These are phyloP conservation scores for Lutjanus erythropterus DNA, from an alignment of 2,113 vertebrate species.

Conservation along the genomic window DNA sequence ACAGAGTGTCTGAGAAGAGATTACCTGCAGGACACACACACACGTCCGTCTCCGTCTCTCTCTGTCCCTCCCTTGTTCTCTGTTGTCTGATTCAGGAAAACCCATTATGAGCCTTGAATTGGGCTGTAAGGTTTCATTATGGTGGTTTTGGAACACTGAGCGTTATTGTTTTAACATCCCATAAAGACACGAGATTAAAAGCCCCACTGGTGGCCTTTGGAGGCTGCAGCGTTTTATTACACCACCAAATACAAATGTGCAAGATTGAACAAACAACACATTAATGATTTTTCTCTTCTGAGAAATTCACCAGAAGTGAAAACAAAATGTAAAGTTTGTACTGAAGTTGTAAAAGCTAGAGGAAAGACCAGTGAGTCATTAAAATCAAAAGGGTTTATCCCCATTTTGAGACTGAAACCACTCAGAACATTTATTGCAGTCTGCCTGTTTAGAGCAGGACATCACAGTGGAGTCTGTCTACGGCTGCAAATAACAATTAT, in stretches of 20 bases:
- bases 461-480: too few relatives aligned
- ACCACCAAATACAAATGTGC: neutral
- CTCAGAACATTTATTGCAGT: neutral
- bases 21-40: constrained; percentile 8
- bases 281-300: neutral
- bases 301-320: neutral
- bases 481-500: too few relatives aligned
- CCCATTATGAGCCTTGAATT: neutral
- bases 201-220: neutral
- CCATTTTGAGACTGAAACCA: neutral
- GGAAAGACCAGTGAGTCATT: neutral
- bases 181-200: constrained; percentile 2
- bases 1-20: constrained; percentile 35
- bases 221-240: constrained; percentile 7
- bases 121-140: constrained; percentile 7
- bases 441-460: neutral
- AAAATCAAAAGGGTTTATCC: neutral
- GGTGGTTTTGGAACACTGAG: neutral
- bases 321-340: neutral
- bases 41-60: neutral
- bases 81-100: neutral
- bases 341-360: neutral
- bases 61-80: neutral
- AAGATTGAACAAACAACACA: neutral
- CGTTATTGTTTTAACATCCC: neutral